These are phyloP conservation scores for Pharmacophagus antenor DNA, from an alignment of 2,888 invertebrate genomes.

Conservation along the genomic window DNA sequence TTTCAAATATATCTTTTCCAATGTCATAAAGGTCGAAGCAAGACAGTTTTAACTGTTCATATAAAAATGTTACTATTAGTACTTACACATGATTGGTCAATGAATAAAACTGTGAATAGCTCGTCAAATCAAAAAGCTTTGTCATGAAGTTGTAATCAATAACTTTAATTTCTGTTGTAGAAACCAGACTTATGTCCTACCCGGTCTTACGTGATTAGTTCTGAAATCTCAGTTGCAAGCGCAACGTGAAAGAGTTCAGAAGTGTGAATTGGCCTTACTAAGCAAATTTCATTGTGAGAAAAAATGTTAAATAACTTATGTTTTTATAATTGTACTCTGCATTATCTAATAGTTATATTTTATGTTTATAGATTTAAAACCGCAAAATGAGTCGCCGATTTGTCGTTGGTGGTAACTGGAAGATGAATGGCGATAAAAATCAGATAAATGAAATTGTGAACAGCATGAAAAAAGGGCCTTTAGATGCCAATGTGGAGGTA, in stretches of 20 bases:
- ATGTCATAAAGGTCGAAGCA: constrained; percentile 46
- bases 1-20: constrained; percentile 32
- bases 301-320: not conserved
- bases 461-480: constrained; percentile 86
- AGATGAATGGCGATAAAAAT: constrained; percentile 97
- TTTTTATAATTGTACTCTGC: not conserved
- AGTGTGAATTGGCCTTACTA: not conserved
- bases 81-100: constrained; percentile 34
- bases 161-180: not conserved
- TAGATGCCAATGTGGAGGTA: constrained; percentile 90
- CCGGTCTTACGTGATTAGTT: not conserved
- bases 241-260: not conserved
- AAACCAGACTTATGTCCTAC: not conserved
- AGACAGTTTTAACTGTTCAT: constrained; percentile 33
- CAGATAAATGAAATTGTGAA: constrained; percentile 90
- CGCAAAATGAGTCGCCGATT: constrained; percentile 91
- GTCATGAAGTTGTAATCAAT: not conserved
- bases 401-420: constrained; percentile 99
- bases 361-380: constrained; percentile 30
- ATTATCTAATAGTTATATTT: not conserved
- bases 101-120: not conserved
- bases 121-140: not conserved
- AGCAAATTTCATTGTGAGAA: not conserved
- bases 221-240: not conserved
- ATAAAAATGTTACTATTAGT: not conserved